phyloP scores from a whole-genome alignment of 2,888 invertebrate species.

The Leucophenga montana region DNA sequence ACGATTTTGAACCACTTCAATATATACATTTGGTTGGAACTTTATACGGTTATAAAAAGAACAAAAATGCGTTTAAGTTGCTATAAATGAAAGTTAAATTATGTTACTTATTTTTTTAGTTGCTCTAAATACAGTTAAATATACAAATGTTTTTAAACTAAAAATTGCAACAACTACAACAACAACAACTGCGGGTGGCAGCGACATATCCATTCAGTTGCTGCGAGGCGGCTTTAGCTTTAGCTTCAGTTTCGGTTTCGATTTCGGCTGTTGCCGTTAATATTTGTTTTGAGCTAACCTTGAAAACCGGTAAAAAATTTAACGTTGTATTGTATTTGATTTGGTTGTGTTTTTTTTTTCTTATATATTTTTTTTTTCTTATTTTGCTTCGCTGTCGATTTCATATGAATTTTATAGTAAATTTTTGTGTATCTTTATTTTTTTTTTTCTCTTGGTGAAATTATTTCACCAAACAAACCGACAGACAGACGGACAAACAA shows the following conservation, averaged over 20 bases:
- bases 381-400: constrained; percentile 10
- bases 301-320: constrained; percentile 59
- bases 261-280: constrained; percentile 15
- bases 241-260: constrained; percentile 6
- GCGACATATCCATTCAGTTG: background rate
- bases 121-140: constrained; percentile 62
- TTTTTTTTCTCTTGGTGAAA: background rate
- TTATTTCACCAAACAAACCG: constrained; percentile 23
- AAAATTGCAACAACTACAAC: background rate
- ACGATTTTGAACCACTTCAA: too few species aligned
- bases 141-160: background rate
- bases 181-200: background rate
- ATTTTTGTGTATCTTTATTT: background rate
- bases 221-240: background rate
- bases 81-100: too few species aligned
- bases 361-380: constrained; percentile 1
- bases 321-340: constrained; percentile 21
- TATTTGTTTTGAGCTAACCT: constrained; percentile 53
- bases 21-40: too few species aligned
- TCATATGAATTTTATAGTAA: constrained; percentile 18
- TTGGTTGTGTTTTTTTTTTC: constrained; percentile 2
- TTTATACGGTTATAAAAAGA: too few species aligned
- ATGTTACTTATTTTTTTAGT: background rate
- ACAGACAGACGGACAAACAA: too few species aligned
- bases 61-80: too few species aligned